These are phyloP conservation scores for Micropoecilia bifurca DNA, from an alignment of 2,797 vertebrate genomes.

Conservation along the genomic window DNA sequence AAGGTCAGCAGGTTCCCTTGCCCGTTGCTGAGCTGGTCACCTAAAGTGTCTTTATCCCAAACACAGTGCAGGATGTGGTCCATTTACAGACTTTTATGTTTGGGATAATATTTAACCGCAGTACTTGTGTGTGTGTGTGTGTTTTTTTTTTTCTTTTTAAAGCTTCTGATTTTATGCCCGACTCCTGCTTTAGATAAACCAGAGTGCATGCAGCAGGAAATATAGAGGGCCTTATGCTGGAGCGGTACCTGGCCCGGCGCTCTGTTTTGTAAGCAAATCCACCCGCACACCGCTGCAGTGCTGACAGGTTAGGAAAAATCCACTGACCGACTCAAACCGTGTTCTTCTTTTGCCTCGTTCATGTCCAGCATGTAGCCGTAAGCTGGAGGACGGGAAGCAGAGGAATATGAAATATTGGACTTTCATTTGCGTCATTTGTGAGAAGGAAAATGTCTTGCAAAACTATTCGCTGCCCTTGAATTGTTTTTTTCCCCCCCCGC, in stretches of 20 bases:
- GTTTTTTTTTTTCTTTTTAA: too few species aligned
- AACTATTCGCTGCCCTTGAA: background rate
- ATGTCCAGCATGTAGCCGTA: background rate
- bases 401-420: background rate
- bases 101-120: background rate
- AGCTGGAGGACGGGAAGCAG: background rate
- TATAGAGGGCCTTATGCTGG: background rate
- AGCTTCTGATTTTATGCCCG: background rate
- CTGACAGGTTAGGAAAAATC: background rate
- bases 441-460: background rate
- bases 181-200: background rate
- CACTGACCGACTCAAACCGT: background rate
- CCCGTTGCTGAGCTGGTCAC: background rate
- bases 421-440: background rate
- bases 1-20: background rate
- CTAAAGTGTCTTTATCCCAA: background rate
- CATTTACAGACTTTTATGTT: background rate
- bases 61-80: background rate
- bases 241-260: background rate
- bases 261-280: slow-evolving; percentile 3
- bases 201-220: background rate
- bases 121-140: background rate
- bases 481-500: background rate
- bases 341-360: background rate
- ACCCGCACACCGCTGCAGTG: background rate